phyloP scores from a whole-genome alignment of 2,888 invertebrate species.

The Alentia gelatinosa region DNA sequence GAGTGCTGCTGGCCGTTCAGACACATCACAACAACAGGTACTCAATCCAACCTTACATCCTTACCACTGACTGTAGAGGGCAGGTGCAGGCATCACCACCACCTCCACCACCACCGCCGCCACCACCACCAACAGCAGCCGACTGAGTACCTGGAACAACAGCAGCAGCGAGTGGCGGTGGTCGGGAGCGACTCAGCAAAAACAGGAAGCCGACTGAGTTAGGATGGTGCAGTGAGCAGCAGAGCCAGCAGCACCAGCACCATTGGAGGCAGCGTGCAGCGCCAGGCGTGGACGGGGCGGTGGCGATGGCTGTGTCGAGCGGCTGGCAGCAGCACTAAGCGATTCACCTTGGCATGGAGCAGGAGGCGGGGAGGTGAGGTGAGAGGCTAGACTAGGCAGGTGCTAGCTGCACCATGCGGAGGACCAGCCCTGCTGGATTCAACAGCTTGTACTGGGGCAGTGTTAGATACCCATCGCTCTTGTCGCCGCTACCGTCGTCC shows the following conservation, averaged over 20 bases:
- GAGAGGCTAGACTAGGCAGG: conserved; percentile 24
- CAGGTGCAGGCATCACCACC: background rate
- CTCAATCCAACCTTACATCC: background rate
- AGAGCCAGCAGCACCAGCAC: background rate
- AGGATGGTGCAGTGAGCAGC: background rate
- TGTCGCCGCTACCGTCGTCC: background rate
- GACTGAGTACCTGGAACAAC: background rate
- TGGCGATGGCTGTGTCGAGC: background rate
- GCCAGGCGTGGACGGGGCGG: background rate
- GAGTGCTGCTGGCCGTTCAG: background rate
- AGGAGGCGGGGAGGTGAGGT: background rate
- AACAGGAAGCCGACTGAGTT: background rate
- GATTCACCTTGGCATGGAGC: conserved; percentile 6
- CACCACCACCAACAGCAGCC: too few relatives aligned
- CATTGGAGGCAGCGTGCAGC: background rate
- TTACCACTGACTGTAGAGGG: conserved; percentile 8
- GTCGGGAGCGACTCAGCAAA: background rate
- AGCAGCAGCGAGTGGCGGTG: background rate
- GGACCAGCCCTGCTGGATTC: conserved; percentile 7
- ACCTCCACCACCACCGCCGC: background rate
- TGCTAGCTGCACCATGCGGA: conserved; percentile 37
- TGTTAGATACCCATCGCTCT: background rate
- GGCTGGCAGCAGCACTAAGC: conserved; percentile 24
- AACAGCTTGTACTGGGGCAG: background rate
- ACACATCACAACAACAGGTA: conserved; percentile 1